Conservation (phyloP, 2,113 vertebrate genomes). For the Alaudala cheleensis region DNA sequence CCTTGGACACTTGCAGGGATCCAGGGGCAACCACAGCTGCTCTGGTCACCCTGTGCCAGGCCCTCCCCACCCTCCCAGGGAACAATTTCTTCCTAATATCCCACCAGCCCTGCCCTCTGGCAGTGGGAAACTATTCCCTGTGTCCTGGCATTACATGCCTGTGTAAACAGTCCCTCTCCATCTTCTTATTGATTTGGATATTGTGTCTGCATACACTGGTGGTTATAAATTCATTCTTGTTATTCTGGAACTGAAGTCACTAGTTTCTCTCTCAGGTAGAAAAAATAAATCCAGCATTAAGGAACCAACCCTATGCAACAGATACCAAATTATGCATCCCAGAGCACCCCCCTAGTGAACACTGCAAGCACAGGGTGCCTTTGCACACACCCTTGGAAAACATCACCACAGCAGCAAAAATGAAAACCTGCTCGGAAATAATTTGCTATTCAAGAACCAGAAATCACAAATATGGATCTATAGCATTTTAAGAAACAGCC, state of each 20-base stretch:
- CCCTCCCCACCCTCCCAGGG: neutral
- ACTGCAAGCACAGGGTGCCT: fast-evolving
- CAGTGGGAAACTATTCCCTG: neutral
- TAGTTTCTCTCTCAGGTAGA: neutral
- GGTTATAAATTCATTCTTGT: neutral
- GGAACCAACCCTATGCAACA: neutral
- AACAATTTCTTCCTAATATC: neutral
- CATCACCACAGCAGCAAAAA: neutral
- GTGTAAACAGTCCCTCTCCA: neutral
- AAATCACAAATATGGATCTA: neutral
- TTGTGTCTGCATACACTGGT: neutral
- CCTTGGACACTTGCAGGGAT: neutral
- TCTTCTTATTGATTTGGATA: neutral
- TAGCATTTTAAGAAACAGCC: neutral
- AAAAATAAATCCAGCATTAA: neutral
- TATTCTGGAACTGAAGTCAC: neutral
- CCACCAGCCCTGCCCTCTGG: fast-evolving
- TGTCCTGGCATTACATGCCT: neutral
- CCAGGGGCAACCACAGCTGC: neutral
- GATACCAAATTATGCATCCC: neutral
- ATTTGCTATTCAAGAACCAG: neutral
- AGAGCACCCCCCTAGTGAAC: neutral
- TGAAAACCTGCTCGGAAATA: neutral
- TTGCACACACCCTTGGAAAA: neutral
- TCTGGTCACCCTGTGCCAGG: neutral